Evolutionary conservation across 2,888 invertebrate species (phyloP), one percentile per base, ranked within the genome.

Genomic region (Hyles lineata): DNA sequence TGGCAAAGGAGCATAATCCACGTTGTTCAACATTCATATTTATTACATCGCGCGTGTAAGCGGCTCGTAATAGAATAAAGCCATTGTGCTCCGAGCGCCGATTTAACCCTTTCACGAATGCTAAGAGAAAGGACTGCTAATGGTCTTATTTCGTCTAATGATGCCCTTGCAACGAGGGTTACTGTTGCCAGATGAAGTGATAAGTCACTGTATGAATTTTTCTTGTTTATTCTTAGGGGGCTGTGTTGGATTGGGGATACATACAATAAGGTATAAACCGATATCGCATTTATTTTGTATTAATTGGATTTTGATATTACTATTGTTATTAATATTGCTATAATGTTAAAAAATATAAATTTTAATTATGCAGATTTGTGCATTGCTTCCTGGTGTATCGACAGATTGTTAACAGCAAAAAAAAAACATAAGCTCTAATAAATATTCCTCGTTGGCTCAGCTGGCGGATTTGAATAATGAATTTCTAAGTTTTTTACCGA

Each of bases 61-160:
- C 92, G 91, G 87, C 85, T 82, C 83, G 84, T 92, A 93, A 92
- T 93, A 92, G 91, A 93, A 93, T 93, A 91, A 91, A 90, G 90
- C 91, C 85, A 92, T 92, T 92, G 91, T 92, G 86, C 88, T 85
- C 87, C 83, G 86, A 91, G 92, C 91, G 92, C 91, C 89, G 91
- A 87, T 92, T 93, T 91, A 93, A 93, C 94, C 94, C 94, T 93
- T 93, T 90, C 92, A 89, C 88, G 82, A 87, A 76, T 76, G 87
- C 90, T 93, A 93, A 94, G 91, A 94, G 94, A 94, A 94, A 93
- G 90, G 93, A 89, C 89, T 93, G 89, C 88, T 94, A 94, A 94
- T 94, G 91, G 94, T 92, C 93, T 94, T 94, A 94, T 94, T 93
- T 90, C 90, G 90, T 86, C 87, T 94, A 94, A 94, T 93, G 93